These are phyloP conservation scores for Taenioides sp. DNA, from an alignment of 2,797 vertebrate genomes.

Conservation along the genomic window DNA sequence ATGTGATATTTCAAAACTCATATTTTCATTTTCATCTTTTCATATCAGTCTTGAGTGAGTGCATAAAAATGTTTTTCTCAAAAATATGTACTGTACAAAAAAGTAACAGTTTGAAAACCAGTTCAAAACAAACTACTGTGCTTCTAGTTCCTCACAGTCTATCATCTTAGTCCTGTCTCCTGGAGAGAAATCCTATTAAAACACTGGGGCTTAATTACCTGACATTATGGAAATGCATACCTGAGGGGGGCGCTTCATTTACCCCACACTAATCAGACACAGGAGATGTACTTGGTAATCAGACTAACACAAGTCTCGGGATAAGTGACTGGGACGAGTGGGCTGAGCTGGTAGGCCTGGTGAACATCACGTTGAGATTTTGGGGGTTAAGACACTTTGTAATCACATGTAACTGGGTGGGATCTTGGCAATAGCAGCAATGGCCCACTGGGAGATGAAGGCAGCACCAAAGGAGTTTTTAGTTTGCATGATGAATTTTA, in stretches of 20 bases:
- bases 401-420: slow-evolving; percentile 51
- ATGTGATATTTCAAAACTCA: not conserved
- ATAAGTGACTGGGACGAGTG: slow-evolving; percentile 17
- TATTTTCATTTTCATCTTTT: not conserved
- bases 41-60: not conserved
- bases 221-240: slow-evolving; percentile 78
- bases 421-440: slow-evolving; percentile 31
- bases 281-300: slow-evolving; percentile 73
- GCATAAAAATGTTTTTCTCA: not conserved
- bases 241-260: slow-evolving; percentile 75
- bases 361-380: slow-evolving; percentile 22
- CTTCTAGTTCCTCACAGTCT: slow-evolving; percentile 50
- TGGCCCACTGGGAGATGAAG: slow-evolving; percentile 40
- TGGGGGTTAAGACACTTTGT: slow-evolving; percentile 45
- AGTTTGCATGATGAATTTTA: slow-evolving; percentile 57
- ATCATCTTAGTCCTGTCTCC: slow-evolving; percentile 62
- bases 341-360: slow-evolving; percentile 25
- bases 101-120: slow-evolving; percentile 29
- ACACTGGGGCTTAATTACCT: slow-evolving; percentile 77
- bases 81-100: not conserved
- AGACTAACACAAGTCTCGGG: slow-evolving; percentile 63
- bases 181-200: slow-evolving; percentile 69
- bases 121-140: slow-evolving; percentile 41
- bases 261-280: slow-evolving; percentile 74
- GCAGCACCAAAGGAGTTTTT: slow-evolving; percentile 38